Percentiles rank a stretch among this genome's conserved stretches.
phyloP scores from a whole-genome alignment of 2,113 vertebrate species.

The Chamaea fasciata region DNA sequence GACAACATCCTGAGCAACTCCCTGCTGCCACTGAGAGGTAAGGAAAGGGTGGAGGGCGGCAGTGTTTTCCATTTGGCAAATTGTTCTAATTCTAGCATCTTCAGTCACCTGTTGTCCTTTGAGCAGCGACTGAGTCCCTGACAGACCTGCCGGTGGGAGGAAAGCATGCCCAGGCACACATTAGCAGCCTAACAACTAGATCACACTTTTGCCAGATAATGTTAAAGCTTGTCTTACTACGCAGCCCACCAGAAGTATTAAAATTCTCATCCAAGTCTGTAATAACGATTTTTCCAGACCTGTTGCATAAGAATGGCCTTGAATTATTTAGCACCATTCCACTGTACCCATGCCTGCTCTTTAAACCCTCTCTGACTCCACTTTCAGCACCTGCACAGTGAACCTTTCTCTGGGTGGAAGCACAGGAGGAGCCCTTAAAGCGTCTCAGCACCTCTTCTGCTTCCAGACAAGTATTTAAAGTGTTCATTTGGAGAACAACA shows the following conservation, averaged over 20 bases:
- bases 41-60: background rate
- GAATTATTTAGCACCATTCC: constrained; percentile 15
- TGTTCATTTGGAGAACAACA: background rate
- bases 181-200: background rate
- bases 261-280: constrained; percentile 15
- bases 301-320: background rate
- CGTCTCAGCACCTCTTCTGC: background rate
- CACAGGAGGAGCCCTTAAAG: background rate
- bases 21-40: background rate
- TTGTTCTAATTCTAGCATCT: background rate
- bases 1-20: background rate
- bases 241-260: constrained; percentile 19
- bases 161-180: constrained; percentile 7
- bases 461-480: background rate
- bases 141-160: constrained; percentile 12
- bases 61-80: background rate
- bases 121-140: background rate
- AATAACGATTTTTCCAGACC: constrained; percentile 26
- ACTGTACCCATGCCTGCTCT: background rate
- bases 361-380: background rate
- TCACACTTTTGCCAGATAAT: constrained; percentile 8
- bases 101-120: background rate
- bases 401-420: background rate
- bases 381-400: background rate
- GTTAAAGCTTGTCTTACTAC: constrained; percentile 7